Evolutionary conservation across 1,140 invertebrate species (phyloP).

Genomic region (Archegozetes longisetosus): DNA sequence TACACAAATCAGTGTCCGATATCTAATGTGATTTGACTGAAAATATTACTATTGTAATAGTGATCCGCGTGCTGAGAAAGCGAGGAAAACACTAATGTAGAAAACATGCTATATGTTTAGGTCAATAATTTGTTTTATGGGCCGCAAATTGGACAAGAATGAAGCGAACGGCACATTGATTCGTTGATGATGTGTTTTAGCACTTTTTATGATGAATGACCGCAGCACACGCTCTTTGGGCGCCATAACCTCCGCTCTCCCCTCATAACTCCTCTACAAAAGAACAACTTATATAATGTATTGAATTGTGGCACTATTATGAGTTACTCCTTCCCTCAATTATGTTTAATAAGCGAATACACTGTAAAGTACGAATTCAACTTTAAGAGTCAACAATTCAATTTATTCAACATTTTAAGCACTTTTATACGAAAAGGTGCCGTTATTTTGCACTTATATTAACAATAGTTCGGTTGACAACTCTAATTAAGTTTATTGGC

Average conservation of each 20-base stretch:
- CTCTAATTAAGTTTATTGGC: too few species aligned
- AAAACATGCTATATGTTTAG: not conserved
- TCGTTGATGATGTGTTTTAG: not conserved
- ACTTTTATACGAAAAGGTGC: too few species aligned
- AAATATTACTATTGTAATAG: not conserved
- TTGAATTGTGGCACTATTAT: too few species aligned
- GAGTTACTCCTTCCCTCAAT: not conserved
- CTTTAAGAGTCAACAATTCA: too few species aligned
- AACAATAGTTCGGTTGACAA: too few species aligned
- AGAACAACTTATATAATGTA: too few species aligned
- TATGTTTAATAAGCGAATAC: too few species aligned
- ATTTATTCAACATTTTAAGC: too few species aligned
- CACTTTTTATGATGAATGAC: not conserved
- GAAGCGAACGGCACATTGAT: not conserved
- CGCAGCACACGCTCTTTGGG: not conserved
- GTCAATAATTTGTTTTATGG: not conserved
- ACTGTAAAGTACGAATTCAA: too few species aligned
- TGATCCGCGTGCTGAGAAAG: too few species aligned
- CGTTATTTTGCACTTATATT: too few species aligned
- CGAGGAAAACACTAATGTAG: too few species aligned
- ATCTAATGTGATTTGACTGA: not conserved
- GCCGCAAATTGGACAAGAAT: not conserved
- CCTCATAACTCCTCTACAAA: not conserved
- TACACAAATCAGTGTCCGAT: not conserved
- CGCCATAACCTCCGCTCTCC: not conserved